Evolutionary conservation across 2,888 invertebrate genomes (phyloP), one percentile per base, ranked within the genome.

Genomic region (Drosophila engyochracea): DNA sequence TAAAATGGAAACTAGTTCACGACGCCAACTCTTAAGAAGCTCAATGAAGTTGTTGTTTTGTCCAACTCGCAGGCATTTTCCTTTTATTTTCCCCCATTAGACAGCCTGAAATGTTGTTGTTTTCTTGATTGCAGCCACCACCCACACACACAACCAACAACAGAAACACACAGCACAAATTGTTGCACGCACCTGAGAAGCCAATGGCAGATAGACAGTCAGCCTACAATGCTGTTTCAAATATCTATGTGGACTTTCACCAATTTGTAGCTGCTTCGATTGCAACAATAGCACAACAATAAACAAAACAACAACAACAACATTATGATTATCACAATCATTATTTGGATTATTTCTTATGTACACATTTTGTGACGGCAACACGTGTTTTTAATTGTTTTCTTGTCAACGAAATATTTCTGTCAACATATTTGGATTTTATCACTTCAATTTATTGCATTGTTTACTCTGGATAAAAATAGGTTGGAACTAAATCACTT

Each of bases 1-100:
- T 89, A 70, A 87, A 87, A 79, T 84, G 69, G 78, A 86, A 86
- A 89, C 89, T 86, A 89, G 85, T 89, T 86, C 85, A 85, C 62
- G 52, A 57, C 62, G 39, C 57, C 35, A 60, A 25, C 70, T 58
- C 74, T 54, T 65, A 72, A 81, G 83, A 74, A 82, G 83, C 81
- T 79, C 83, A 82, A 76, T 81, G 83, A 82, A 82, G 82, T 78
- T 81, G 78, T 63, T 81, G 67, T 55, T 68, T 61, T 58, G 51
- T 52, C 6, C 62, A n/a, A 62, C 55, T 22, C 19, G 25, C 59
- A 59, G 35, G 47, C 58, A 53, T 22, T 61, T 33, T 53, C 54
- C 47, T 62, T 52, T 61, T 52, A 47, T 51, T 53, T 51, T 37
- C 37, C 53, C 37, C 28, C 31, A 47, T 47, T 47, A 25, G 47